Percentiles rank a stretch among this genome's conserved stretches.
phyloP scores from a whole-genome alignment of 1,140 invertebrate genomes.

The Drosophila busckii region DNA sequence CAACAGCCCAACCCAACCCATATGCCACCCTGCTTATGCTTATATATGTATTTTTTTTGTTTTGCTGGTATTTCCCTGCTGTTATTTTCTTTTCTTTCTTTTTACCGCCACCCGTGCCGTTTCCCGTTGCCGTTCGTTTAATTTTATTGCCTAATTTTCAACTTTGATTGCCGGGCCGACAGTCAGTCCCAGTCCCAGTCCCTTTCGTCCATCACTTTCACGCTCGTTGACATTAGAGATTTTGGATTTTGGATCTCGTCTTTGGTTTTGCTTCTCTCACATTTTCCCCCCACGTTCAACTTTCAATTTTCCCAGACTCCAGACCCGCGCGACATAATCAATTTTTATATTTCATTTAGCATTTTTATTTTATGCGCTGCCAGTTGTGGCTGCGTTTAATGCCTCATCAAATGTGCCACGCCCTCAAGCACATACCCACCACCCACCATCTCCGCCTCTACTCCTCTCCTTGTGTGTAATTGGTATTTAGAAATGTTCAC shows the following conservation, averaged over 20 bases:
- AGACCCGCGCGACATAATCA: slow-evolving; percentile 44
- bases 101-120: slow-evolving; percentile 16
- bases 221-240: slow-evolving; percentile 73
- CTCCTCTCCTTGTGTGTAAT: not conserved
- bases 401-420: slow-evolving; percentile 11
- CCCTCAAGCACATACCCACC: slow-evolving; percentile 6
- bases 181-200: not conserved
- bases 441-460: not conserved
- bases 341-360: slow-evolving; percentile 70
- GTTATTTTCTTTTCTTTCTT: not conserved
- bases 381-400: slow-evolving; percentile 28
- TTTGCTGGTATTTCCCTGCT: not conserved
- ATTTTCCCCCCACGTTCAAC: slow-evolving; percentile 16
- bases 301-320: slow-evolving; percentile 50
- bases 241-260: slow-evolving; percentile 23
- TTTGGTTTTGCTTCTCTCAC: slow-evolving; percentile 3
- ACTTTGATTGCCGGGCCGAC: slow-evolving; percentile 58
- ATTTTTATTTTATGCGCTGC: slow-evolving; percentile 38
- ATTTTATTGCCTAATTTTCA: slow-evolving; percentile 75
- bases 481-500: slow-evolving; percentile 19
- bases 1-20: not conserved
- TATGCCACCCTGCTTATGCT: not conserved
- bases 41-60: not conserved
- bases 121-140: slow-evolving; percentile 67
- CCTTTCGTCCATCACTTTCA: slow-evolving; percentile 42